Evolutionary conservation across 2,888 invertebrate species (phyloP).

Genomic region (Notocelia uddmanniana): DNA sequence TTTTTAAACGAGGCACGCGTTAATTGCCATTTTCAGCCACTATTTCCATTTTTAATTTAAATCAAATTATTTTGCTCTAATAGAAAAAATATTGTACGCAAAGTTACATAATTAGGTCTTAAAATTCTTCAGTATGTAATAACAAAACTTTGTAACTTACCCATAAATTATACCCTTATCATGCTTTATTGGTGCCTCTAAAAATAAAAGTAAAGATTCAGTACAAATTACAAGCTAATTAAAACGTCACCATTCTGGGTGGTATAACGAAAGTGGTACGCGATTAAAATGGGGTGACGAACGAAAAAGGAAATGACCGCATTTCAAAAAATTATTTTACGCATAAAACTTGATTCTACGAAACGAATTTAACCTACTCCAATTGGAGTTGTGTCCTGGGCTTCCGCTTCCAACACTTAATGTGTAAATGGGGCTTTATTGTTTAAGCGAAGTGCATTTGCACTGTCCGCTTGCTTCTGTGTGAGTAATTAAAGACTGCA

Average conservation of each 20-base stretch:
- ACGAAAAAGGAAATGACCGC: conserved; percentile 43
- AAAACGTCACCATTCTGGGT: conserved; percentile 38
- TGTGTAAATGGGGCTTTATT: conserved; percentile 20
- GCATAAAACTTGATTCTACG: conserved; percentile 34
- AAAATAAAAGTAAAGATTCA: conserved; percentile 16
- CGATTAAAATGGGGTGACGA: conserved; percentile 42
- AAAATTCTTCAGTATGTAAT: too few relatives aligned
- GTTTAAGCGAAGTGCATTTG: conserved; percentile 30
- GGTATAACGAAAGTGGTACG: conserved; percentile 30
- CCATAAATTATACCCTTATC: conserved; percentile 20
- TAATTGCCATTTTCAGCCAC: too few relatives aligned
- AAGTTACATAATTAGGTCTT: too few relatives aligned
- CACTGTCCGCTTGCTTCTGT: conserved; percentile 9
- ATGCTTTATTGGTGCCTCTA: conserved; percentile 7
- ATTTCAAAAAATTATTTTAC: conserved; percentile 41
- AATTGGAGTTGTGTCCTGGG: conserved; percentile 27
- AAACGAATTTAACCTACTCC: conserved; percentile 41
- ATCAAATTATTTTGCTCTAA: too few relatives aligned
- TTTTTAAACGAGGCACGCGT: too few relatives aligned
- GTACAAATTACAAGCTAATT: conserved; percentile 37
- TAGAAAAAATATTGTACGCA: too few relatives aligned
- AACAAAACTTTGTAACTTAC: conserved; percentile 2
- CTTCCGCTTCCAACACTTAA: conserved; percentile 27
- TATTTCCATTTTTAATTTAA: too few relatives aligned
- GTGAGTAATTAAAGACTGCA: conserved; percentile 1